Evolutionary conservation across 2,113 vertebrate species (phyloP), one percentile per base, ranked within the genome.

Genomic region (Opisthocomus hoazin): DNA sequence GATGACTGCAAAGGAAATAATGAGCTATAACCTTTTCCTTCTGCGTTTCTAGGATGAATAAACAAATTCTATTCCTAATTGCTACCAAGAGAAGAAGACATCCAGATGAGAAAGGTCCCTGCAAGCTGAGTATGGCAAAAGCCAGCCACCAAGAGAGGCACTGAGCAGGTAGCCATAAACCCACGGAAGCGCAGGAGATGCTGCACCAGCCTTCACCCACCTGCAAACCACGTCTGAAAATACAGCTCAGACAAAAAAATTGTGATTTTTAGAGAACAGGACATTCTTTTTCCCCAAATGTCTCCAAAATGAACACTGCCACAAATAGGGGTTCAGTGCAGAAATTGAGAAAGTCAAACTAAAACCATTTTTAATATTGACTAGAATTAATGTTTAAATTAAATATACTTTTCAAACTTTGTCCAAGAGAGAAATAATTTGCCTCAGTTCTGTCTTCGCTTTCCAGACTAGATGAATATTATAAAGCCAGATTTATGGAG

Each of bases 1-100:
- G 77, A 75, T 15, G 13, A 84, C 81, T 74, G 29, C 70, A 54
- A 73, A 90, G 90, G 87, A 95, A 96, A 88, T 50, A 30, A 71
- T 2, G 57, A 71, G 34, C 54, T 68, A 36, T 22, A 71, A 68
- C 26, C 61, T 83, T 60, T 94, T 76, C 83, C 63, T 93, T 51
- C 41, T 53, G 41, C 0, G 4, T 85, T 91, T 94, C 77, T 68
- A 94, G 70, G 84, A 75, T 32, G 64, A 85, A 80, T 30, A 87
- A 93, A 78, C 74, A 92, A 71, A 75, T 50, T 45, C 65, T 48
- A 1, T 60, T 75, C 45, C 39, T 14, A 41, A 74, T 27, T 11
- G 24, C 60, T 57, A 70, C 50, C 37, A 22, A 63, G 60, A 39
- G 80, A 64, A 65, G 19, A 37, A 3, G 54, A 73, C 57, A 63